Base-by-base conservation (phyloP, 2,113 vertebrate genomes). In the Podiceps cristatus region DNA sequence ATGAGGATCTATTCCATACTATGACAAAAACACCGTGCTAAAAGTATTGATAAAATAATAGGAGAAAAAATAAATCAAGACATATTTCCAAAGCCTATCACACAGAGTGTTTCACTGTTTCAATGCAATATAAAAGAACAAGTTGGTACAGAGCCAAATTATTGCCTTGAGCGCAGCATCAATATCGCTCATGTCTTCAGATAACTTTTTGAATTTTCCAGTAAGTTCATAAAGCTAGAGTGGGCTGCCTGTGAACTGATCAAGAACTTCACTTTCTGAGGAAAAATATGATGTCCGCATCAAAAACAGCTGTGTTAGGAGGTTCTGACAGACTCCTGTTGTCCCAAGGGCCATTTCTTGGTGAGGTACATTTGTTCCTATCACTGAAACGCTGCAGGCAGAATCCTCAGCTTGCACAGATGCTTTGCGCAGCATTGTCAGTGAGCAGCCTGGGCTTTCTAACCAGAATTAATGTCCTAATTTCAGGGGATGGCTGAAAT, bases 361-460 rank as follows among this genome's bases (percentile, higher is more conserved):
- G 73, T 72, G 80, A 96, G 94, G 64, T 73, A 82, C 42, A 64
- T 95, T 95, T 92, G 72, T 93, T 96, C 63, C 74, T 94, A 49
- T 86, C 90, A 80, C 71, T 78, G 60, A 94, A 91, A 96, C 73
- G 71, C 37, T 89, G 49, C 75, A 84, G 50, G 59, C 76, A 90
- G 93, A 97, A 81, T 86, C 75, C 91, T 90, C 91, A 86, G 90
- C 52, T 78, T 45, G 86, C 89, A 78, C 86, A 96, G 66, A 86
- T 80, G 58, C 85, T 97, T 88, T 82, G 49, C 3, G 10, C 64
- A 44, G 91, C 42, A 76, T 72, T 92, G 80, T 77, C 94, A 90
- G 47, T n/a, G 17, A 90, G 60, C 73, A 89, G 73, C 22, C 75
- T 59, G 77, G 53, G 58, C 68, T 74, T 90, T 55, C 49, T 81